These are phyloP conservation scores for Stegophylla sp. DNA, from an alignment of 2,888 invertebrate species.

Conservation along the genomic window DNA sequence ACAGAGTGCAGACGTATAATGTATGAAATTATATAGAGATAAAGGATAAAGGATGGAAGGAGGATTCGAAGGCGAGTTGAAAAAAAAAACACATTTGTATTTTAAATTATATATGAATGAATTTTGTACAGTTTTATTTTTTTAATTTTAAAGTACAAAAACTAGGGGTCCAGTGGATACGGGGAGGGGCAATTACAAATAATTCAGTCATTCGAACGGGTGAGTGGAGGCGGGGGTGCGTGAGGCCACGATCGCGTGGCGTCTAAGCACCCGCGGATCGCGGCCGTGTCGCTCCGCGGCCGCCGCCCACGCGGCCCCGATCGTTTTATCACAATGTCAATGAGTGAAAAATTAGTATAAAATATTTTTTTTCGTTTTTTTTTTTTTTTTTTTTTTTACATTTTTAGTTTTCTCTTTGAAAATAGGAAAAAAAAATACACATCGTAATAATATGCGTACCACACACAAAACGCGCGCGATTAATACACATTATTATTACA, in stretches of 20 bases:
- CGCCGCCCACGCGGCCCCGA: no score
- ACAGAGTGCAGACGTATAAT: no score
- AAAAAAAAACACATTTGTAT: not conserved
- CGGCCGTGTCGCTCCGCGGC: no score
- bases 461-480: not conserved
- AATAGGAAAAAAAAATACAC: conserved; percentile 37
- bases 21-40: no score
- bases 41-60: no score
- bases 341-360: conserved; percentile 51
- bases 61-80: no score
- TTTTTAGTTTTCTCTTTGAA: conserved; percentile 22
- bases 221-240: not conserved
- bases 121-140: conserved; percentile 27
- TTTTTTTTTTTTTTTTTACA: not conserved
- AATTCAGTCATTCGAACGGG: conserved; percentile 53
- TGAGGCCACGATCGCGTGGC: not conserved
- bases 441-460: no score
- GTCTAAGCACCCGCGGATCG: not conserved
- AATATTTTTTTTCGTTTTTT: conserved; percentile 8
- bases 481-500: no score
- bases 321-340: conserved; percentile 50
- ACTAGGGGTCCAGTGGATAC: not conserved
- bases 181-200: conserved; percentile 20
- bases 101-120: not conserved
- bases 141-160: conserved; percentile 35